Evolutionary conservation across 2,888 invertebrate species (phyloP).

Genomic region (Dryobota labecula): DNA sequence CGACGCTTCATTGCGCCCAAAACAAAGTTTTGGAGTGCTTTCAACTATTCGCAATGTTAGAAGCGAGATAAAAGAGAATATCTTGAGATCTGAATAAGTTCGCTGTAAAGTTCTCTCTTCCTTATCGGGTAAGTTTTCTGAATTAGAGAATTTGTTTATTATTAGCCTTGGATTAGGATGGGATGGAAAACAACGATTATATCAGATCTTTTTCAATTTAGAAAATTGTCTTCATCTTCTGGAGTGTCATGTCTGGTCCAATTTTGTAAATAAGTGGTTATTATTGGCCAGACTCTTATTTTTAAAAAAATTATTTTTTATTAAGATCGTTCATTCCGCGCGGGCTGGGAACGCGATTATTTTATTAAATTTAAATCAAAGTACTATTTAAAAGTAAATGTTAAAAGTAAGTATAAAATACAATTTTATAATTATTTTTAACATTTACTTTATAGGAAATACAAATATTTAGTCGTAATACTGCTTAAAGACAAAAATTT

Average conservation of each 20-base stretch:
- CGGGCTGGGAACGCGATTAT: no score
- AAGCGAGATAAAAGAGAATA: constrained; percentile 55
- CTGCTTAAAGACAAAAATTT: no score
- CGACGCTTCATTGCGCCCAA: constrained; percentile 45
- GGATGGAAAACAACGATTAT: constrained; percentile 17
- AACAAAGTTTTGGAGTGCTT: constrained; percentile 52
- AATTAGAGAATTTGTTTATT: constrained; percentile 41
- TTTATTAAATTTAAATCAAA: no score
- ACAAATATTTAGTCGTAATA: no score
- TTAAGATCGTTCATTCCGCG: no score
- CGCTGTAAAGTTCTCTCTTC: constrained; percentile 29
- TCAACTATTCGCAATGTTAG: constrained; percentile 61
- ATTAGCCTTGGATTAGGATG: constrained; percentile 1
- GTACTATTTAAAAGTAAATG: no score
- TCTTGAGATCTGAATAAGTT: constrained; percentile 35
- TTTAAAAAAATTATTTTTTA: no score
- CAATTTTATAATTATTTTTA: no score
- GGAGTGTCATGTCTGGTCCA: background rate
- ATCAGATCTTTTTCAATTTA: constrained; percentile 24
- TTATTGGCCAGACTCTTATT: background rate
- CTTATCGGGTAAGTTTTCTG: constrained; percentile 25
- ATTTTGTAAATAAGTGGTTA: background rate
- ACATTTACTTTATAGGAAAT: no score
- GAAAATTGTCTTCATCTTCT: background rate
- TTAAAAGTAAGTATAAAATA: no score